These are phyloP conservation scores for Paguma larvata DNA, from an alignment of 2,797 vertebrate genomes.

Conservation along the genomic window DNA sequence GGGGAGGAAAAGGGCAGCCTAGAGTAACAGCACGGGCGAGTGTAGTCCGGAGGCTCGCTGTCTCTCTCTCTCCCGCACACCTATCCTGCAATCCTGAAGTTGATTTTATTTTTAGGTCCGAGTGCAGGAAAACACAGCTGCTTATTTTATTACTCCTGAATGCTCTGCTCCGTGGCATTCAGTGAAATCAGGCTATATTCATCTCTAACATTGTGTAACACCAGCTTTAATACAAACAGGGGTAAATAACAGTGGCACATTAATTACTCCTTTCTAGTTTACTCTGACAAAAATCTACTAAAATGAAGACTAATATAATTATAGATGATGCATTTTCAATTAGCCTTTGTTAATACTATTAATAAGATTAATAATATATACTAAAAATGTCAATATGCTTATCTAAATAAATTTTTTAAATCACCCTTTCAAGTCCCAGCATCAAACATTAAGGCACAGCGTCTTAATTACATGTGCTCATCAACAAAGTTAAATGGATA, in stretches of 20 bases:
- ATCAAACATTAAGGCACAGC: constrained; percentile 76
- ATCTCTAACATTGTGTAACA: constrained; percentile 74
- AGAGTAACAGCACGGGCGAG: fast-evolving
- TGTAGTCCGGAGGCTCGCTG: not conserved
- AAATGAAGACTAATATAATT: constrained; percentile 86
- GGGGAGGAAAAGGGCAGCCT: not conserved
- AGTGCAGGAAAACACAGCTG: constrained; percentile 77
- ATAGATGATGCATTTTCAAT: constrained; percentile 88
- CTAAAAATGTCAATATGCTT: constrained; percentile 88
- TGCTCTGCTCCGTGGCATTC: constrained; percentile 52
- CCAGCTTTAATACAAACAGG: constrained; percentile 81
- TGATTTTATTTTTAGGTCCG: constrained; percentile 81
- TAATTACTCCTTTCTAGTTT: constrained; percentile 86
- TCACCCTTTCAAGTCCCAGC: constrained; percentile 82
- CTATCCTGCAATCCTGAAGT: constrained; percentile 52
- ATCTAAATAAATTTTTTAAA: constrained; percentile 85
- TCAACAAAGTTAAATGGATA: constrained; percentile 76
- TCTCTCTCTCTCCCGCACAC: not conserved
- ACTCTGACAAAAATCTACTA: constrained; percentile 85
- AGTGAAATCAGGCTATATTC: constrained; percentile 82
- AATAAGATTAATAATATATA: constrained; percentile 89
- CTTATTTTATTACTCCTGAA: constrained; percentile 80
- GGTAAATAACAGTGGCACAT: constrained; percentile 82
- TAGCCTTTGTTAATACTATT: constrained; percentile 88
- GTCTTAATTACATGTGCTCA: constrained; percentile 81